Conservation (phyloP, 2,888 invertebrate species). For the Apantesis nais region DNA sequence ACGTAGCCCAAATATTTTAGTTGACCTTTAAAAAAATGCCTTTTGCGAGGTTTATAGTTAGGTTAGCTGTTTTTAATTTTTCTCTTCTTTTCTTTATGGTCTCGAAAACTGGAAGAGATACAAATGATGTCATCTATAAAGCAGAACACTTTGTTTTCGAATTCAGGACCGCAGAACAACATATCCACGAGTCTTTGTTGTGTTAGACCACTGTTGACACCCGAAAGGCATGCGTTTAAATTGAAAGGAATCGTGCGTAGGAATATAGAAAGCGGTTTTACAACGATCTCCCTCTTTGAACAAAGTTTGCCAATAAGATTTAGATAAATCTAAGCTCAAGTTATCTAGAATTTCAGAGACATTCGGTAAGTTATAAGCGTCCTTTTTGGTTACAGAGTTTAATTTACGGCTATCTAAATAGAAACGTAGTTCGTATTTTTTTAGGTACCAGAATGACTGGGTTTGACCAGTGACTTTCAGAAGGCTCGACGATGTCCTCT, state of each 20-base stretch:
- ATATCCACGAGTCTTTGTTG: not conserved
- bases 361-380: not conserved
- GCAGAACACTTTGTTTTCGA: no score
- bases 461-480: not conserved
- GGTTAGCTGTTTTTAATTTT: not conserved
- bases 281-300: not conserved
- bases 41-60: not conserved
- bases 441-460: not conserved
- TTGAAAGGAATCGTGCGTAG: not conserved
- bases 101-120: no score
- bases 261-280: conserved; percentile 5
- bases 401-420: no score
- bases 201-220: not conserved
- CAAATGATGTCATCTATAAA: no score
- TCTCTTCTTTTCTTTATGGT: no score
- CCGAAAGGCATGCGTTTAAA: not conserved
- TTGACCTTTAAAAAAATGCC: not conserved
- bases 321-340: not conserved
- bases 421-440: no score
- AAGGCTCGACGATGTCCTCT: not conserved
- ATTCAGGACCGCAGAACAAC: no score
- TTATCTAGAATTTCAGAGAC: not conserved
- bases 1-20: not conserved
- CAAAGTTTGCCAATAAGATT: not conserved
- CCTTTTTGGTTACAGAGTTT: no score